phyloP scores from a whole-genome alignment of 2,797 vertebrate genomes.

The Hydrolagus colliei region DNA sequence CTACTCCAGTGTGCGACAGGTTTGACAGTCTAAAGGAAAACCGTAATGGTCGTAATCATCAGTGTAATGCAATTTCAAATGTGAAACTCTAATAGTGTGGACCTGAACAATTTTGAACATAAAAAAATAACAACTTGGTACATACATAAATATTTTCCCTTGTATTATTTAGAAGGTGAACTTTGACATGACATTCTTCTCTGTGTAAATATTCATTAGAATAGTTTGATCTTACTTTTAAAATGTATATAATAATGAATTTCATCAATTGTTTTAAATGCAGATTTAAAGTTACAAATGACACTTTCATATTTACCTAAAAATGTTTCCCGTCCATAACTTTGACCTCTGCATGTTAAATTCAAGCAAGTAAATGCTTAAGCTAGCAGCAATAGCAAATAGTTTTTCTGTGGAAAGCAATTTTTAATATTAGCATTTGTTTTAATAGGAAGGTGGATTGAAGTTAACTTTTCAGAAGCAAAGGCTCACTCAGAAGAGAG shows the following conservation, averaged over 20 bases:
- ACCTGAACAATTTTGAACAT: neutral
- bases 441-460: slow-evolving; percentile 87
- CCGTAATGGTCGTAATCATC: too few species aligned
- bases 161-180: neutral
- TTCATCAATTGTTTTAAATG: too few species aligned
- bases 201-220: neutral
- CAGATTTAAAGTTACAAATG: neutral
- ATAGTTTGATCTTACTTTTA: neutral
- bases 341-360: neutral
- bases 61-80: neutral
- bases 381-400: neutral
- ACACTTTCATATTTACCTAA: neutral
- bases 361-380: neutral
- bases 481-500: slow-evolving; percentile 80
- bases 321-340: neutral
- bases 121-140: neutral
- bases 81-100: neutral
- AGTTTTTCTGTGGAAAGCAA: neutral
- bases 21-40: too few species aligned
- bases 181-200: neutral
- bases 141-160: neutral
- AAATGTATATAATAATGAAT: neutral
- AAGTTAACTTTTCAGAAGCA: slow-evolving; percentile 99
- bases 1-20: too few species aligned
- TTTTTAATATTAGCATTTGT: slow-evolving; percentile 40